Conservation (phyloP, 2,113 vertebrate genomes). For the Silurus asotus region DNA sequence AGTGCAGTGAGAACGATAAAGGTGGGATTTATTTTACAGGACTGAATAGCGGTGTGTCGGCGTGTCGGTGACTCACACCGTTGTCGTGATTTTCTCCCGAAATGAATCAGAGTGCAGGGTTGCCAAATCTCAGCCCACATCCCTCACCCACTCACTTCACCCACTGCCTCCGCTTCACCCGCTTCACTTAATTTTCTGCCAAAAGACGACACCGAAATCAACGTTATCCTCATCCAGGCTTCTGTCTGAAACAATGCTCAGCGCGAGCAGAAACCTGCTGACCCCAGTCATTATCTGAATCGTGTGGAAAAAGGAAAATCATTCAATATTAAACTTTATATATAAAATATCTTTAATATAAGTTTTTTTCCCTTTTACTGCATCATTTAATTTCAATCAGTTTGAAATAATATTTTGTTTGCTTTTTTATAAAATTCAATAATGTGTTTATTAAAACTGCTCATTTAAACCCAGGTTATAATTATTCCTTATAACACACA, state of each 20-base stretch:
- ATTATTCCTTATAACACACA: neutral
- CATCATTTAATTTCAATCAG: neutral
- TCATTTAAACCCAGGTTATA: neutral
- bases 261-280: neutral
- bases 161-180: slow-evolving; percentile 1
- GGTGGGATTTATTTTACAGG: slow-evolving; percentile 3
- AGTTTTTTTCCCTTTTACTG: neutral
- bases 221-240: neutral
- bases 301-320: neutral
- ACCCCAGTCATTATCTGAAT: neutral
- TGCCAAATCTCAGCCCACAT: slow-evolving; percentile 40
- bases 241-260: slow-evolving; percentile 11
- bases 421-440: neutral
- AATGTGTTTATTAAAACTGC: neutral
- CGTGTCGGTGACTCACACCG: slow-evolving; percentile 33
- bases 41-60: slow-evolving; percentile 18
- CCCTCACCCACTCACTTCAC: slow-evolving; percentile 28
- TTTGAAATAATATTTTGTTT: neutral
- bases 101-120: slow-evolving; percentile 29
- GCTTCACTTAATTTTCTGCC: slow-evolving; percentile 5
- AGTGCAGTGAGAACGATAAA: neutral
- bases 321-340: neutral
- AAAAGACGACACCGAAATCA: slow-evolving; percentile 9
- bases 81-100: slow-evolving; percentile 24
- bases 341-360: neutral